Base-by-base conservation (phyloP, 2,797 vertebrate genomes). In the Falco peregrinus region DNA sequence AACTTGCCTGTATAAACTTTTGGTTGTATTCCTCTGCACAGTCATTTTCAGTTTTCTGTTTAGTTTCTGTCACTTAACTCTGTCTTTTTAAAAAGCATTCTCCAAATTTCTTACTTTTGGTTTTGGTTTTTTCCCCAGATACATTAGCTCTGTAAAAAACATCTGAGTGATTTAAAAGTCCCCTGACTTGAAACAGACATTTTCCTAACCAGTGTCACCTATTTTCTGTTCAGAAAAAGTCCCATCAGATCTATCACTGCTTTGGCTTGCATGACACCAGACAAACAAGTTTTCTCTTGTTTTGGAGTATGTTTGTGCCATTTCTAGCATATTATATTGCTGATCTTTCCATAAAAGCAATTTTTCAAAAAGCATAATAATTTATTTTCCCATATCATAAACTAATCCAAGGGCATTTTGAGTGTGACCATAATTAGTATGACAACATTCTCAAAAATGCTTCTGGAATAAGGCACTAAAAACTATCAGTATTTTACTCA, bases 41-140 rank as follows among this genome's bases (percentile, higher is more conserved):
- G 12, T 31, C 2, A 65, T 22, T 83, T 85, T 65, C 14, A 26
- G 13, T 16, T 77, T 90, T 80, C 21, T 39, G 1, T 45, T 92
- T 39, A 47, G 14, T 45, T 45, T 45, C 43, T 24, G 7, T 13
- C 28, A 28, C 9, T 64, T 80, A 64, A 43, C 5, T 76, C 28
- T 48, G 3, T n/a, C 9, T 18, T 70, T 65, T 56, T 51, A 18
- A 74, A 88, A 77, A 50, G 3, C 3, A 48, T 3, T 45, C 11
- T 79, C 5, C 1, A 9, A 3, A 54, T 88, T 71, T n/a, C 9
- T 60, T n/a, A 4, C 6, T 4, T 25, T 75, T 50, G 6, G 2
- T 12, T 13, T 18, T 16, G 18, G 17, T 4, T 5, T 21, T 83
- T 12, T 3, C 0, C 3, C 7, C 29, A 9, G 8, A 16, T n/a